phyloP scores from a whole-genome alignment of 2,888 invertebrate genomes.

The Epinotia brunnichana region DNA sequence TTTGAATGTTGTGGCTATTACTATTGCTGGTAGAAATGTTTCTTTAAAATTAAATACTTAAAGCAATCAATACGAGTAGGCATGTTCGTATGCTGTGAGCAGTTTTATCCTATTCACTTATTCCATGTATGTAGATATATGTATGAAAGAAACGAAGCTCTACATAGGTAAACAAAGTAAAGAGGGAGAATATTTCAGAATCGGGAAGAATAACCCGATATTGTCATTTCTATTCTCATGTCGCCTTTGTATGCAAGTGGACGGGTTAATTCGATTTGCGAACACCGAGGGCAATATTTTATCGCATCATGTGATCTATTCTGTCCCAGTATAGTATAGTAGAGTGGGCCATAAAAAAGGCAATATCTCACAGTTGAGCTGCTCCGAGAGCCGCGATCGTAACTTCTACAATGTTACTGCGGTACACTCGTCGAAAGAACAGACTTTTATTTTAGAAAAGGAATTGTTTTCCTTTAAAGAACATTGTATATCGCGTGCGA shows the following conservation, averaged over 20 bases:
- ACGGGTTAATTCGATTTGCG: constrained; percentile 83
- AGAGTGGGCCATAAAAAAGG: constrained; percentile 83
- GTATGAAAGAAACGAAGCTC: neutral
- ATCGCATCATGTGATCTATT: constrained; percentile 84
- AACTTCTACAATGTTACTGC: constrained; percentile 82
- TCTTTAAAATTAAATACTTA: constrained; percentile 41
- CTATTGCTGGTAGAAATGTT: constrained; percentile 20
- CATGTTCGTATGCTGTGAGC: neutral
- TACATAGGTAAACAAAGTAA: constrained; percentile 50
- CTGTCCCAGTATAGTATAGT: constrained; percentile 81
- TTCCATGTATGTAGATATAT: neutral
- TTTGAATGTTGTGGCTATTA: constrained; percentile 43
- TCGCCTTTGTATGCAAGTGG: constrained; percentile 82
- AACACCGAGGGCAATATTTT: constrained; percentile 81
- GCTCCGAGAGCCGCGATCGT: constrained; percentile 78
- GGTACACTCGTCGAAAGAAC: constrained; percentile 69
- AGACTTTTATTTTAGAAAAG: constrained; percentile 72
- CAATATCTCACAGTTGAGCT: constrained; percentile 83
- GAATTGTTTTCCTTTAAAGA: constrained; percentile 63
- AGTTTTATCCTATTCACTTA: neutral
- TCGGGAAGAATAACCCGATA: constrained; percentile 69
- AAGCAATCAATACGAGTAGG: too few relatives aligned
- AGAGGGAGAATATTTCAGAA: constrained; percentile 72
- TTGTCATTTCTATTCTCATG: constrained; percentile 78
- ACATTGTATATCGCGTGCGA: constrained; percentile 43